Conservation (phyloP, 2,113 vertebrate genomes). For the Zosterops pallidus region DNA sequence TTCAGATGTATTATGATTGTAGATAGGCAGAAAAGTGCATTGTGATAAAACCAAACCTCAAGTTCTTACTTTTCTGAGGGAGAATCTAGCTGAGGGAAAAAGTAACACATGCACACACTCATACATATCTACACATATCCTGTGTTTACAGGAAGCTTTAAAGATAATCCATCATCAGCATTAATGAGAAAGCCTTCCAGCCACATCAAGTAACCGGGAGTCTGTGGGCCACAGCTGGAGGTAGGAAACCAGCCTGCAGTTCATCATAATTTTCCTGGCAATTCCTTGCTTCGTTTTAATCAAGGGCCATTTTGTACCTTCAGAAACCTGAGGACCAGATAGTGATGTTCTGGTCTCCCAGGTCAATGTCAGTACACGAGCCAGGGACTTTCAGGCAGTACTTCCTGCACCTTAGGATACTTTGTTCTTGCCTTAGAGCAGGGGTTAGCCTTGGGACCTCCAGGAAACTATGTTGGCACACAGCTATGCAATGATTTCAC, state of each 20-base stretch:
- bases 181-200: neutral
- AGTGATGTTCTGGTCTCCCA: neutral
- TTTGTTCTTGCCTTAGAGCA: neutral
- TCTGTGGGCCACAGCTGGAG: neutral
- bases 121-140: neutral
- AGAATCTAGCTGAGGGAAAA: neutral
- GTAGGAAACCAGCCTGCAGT: neutral
- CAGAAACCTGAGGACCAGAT: neutral
- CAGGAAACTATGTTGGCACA: neutral
- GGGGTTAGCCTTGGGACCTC: neutral
- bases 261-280: neutral
- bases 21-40: neutral
- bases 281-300: neutral
- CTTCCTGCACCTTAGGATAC: neutral
- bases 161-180: neutral
- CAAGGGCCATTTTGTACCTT: neutral
- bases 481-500: neutral
- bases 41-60: neutral
- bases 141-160: neutral
- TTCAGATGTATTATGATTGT: neutral
- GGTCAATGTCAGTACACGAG: neutral
- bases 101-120: fast-evolving
- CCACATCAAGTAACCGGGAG: neutral
- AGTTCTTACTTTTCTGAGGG: neutral
- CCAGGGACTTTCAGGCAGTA: neutral